Evolutionary conservation across 2,113 vertebrate species (phyloP).

Genomic region (Gnathonemus echidnorhynchus): DNA sequence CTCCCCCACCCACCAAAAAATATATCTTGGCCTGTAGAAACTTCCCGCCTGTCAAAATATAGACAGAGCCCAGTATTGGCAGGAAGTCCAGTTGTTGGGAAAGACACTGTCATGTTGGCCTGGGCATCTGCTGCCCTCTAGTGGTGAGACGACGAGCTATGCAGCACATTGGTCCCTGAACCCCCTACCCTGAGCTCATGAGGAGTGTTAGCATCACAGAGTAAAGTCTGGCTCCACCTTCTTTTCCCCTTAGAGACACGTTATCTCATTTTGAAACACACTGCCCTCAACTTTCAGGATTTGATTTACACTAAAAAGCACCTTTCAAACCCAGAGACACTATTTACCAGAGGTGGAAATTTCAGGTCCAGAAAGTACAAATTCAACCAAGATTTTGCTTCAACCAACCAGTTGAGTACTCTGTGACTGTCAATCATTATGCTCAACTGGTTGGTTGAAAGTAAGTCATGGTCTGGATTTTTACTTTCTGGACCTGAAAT

Average conservation of each 20-base stretch:
- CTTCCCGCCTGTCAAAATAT: constrained; percentile 37
- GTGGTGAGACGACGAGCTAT: constrained; percentile 31
- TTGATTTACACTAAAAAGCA: constrained; percentile 24
- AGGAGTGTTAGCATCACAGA: constrained; percentile 1
- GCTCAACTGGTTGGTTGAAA: too few species aligned
- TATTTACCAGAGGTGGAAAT: background rate
- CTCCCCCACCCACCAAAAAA: constrained; percentile 22
- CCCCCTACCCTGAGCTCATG: background rate
- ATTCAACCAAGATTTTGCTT: too few species aligned
- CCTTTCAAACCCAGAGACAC: constrained; percentile 31
- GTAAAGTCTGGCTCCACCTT: background rate
- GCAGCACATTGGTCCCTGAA: background rate
- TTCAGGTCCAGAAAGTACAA: too few species aligned
- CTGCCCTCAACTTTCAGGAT: background rate
- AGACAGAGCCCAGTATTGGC: constrained; percentile 24
- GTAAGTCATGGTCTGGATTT: too few species aligned
- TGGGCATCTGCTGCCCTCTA: constrained; percentile 40
- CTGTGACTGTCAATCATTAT: too few species aligned
- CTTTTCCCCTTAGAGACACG: background rate
- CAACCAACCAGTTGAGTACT: too few species aligned
- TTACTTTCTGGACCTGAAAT: too few species aligned
- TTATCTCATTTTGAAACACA: background rate
- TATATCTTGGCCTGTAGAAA: constrained; percentile 39
- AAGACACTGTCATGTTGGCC: background rate
- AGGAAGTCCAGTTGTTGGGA: background rate